Evolutionary conservation across 2,797 vertebrate genomes (phyloP).

Genomic region (Cossypha polioptera): DNA sequence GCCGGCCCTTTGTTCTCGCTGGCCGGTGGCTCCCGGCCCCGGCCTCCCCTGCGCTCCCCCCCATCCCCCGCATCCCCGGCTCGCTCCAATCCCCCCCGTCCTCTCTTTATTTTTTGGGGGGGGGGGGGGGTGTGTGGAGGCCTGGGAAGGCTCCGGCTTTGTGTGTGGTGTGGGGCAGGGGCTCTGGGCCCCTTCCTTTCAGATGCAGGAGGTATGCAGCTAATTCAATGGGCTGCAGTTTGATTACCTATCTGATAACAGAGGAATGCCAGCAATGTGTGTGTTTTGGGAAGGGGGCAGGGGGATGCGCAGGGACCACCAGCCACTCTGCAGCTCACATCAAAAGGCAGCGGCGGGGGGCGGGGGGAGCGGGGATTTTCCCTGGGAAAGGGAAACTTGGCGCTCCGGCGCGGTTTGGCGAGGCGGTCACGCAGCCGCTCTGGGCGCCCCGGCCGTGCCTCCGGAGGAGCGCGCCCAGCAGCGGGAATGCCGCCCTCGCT

Average conservation of each 20-base stretch:
- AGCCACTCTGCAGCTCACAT: constrained; percentile 66
- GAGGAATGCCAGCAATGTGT: constrained; percentile 81
- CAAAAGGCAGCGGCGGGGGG: constrained; percentile 43
- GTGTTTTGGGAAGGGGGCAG: constrained; percentile 68
- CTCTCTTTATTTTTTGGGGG: constrained; percentile 62
- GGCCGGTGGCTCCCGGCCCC: background rate
- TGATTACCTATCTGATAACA: constrained; percentile 84
- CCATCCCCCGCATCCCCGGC: constrained; percentile 46
- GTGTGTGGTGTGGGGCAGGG: constrained; percentile 78
- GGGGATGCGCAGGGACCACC: constrained; percentile 72
- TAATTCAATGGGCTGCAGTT: constrained; percentile 74
- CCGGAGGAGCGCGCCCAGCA: background rate
- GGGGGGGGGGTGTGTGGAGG: background rate
- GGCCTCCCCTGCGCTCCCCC: constrained; percentile 48
- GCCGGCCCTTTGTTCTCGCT: constrained; percentile 34
- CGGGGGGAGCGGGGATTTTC: background rate
- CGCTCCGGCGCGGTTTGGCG: background rate
- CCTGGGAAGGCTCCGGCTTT: constrained; percentile 75
- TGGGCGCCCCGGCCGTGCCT: background rate
- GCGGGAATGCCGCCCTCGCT: background rate
- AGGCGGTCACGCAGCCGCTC: background rate
- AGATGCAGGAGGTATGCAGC: constrained; percentile 75
- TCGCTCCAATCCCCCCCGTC: constrained; percentile 47
- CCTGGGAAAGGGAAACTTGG: background rate
- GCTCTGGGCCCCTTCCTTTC: constrained; percentile 78